Percentiles rank a stretch among this genome's conserved stretches.
phyloP scores from a whole-genome alignment of 2,888 invertebrate genomes.

The Eilema sororculum region DNA sequence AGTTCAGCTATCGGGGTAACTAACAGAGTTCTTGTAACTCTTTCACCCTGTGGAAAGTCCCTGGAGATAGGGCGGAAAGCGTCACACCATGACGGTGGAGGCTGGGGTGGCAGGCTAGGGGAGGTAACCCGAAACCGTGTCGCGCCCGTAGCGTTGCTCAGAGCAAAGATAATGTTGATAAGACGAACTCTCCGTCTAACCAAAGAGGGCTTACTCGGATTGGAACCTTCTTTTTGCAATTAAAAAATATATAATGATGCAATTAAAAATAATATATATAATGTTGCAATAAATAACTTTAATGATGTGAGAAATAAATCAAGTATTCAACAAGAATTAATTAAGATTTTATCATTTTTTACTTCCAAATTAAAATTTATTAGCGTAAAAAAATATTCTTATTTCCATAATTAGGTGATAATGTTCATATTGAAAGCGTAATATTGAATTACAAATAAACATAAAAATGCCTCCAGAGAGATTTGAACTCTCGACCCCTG shows the following conservation, averaged over 20 bases:
- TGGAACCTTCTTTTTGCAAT: constrained; percentile 63
- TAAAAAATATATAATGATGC: background rate
- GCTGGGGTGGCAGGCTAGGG: constrained; percentile 74
- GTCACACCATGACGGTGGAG: constrained; percentile 72
- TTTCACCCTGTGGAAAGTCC: constrained; percentile 86
- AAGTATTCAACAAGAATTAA: constrained; percentile 4
- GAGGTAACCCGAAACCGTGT: constrained; percentile 69
- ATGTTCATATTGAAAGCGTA: constrained; percentile 15
- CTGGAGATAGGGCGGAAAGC: constrained; percentile 85
- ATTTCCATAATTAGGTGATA: constrained; percentile 38
- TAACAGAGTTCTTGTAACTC: constrained; percentile 71
- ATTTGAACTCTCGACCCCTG: constrained; percentile 89
- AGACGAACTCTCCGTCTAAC: constrained; percentile 65
- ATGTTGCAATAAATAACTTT: background rate
- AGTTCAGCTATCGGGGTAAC: constrained; percentile 84
- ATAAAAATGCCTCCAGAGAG: constrained; percentile 85
- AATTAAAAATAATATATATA: background rate
- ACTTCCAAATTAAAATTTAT: constrained; percentile 25
- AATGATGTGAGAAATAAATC: background rate
- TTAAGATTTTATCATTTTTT: constrained; percentile 18
- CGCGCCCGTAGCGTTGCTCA: constrained; percentile 80
- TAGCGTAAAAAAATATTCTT: constrained; percentile 27
- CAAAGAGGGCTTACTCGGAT: constrained; percentile 86
- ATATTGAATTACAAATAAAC: constrained; percentile 24
- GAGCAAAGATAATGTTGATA: constrained; percentile 83